Conservation (phyloP, 92 coral and sea anemone species). For the Siderastrea radians region DNA sequence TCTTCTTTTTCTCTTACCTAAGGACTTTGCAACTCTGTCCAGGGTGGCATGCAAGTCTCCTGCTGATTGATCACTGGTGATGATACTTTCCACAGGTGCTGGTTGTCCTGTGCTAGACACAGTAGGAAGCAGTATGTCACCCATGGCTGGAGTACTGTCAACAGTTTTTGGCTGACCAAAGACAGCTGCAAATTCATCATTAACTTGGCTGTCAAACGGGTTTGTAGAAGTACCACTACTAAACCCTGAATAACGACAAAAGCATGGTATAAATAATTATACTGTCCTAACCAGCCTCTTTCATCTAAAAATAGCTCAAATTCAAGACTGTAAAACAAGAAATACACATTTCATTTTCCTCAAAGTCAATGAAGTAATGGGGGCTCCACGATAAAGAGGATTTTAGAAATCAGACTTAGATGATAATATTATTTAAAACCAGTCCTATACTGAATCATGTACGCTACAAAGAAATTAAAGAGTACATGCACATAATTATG, state of each 20-base stretch:
- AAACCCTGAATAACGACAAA: constrained; percentile 40
- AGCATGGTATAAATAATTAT: not conserved
- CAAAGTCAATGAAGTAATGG: too few species aligned
- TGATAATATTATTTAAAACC: too few species aligned
- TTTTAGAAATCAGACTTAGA: too few species aligned
- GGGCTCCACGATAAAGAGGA: too few species aligned
- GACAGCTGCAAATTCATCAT: constrained; percentile 75
- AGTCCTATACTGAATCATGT: too few species aligned
- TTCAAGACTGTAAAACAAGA: too few species aligned
- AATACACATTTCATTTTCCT: too few species aligned
- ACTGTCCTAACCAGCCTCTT: too few species aligned
- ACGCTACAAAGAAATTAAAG: too few species aligned
- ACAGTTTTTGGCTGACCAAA: constrained; percentile 48
- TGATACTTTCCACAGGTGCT: constrained; percentile 33
- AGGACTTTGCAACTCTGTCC: constrained; percentile 75
- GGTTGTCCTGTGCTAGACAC: constrained; percentile 53
- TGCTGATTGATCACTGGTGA: constrained; percentile 20
- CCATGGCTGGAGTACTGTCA: constrained; percentile 22
- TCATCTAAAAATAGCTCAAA: too few species aligned
- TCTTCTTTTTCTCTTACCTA: constrained; percentile 60
- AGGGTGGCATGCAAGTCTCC: constrained; percentile 74
- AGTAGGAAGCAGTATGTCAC: constrained; percentile 58
- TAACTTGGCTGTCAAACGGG: constrained; percentile 57
- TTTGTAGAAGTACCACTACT: constrained; percentile 26
- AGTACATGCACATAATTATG: too few species aligned